Conservation (phyloP, 2,113 vertebrate genomes). For the Calidris pygmaea region DNA sequence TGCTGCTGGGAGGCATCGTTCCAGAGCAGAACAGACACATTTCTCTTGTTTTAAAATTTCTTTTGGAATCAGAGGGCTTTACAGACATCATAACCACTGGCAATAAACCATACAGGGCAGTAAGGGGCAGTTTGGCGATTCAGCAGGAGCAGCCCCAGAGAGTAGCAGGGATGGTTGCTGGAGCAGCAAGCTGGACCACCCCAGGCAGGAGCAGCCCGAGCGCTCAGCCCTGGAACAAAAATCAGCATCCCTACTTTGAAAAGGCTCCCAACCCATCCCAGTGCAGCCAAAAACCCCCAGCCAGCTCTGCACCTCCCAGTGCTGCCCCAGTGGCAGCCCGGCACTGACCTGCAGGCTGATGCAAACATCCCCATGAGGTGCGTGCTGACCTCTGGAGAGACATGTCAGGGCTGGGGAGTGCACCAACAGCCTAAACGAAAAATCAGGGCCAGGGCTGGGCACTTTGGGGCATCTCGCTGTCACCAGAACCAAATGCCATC, state of each 20-base stretch:
- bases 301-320: neutral
- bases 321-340: neutral
- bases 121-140: neutral
- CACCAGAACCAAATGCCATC: neutral
- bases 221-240: neutral
- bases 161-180: neutral
- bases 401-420: neutral
- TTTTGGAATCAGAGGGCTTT: neutral
- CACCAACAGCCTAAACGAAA: neutral
- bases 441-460: neutral
- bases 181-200: neutral
- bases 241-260: neutral
- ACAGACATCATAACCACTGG: neutral
- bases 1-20: neutral
- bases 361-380: accelerated
- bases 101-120: neutral
- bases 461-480: neutral
- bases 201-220: neutral
- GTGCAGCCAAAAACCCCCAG: neutral
- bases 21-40: neutral
- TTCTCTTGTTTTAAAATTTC: neutral
- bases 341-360: neutral
- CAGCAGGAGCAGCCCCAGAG: neutral
- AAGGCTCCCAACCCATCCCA: too few species aligned
- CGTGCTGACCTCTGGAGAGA: neutral